Evolutionary conservation across 2,113 vertebrate species (phyloP).

Genomic region (Axis porcinus): DNA sequence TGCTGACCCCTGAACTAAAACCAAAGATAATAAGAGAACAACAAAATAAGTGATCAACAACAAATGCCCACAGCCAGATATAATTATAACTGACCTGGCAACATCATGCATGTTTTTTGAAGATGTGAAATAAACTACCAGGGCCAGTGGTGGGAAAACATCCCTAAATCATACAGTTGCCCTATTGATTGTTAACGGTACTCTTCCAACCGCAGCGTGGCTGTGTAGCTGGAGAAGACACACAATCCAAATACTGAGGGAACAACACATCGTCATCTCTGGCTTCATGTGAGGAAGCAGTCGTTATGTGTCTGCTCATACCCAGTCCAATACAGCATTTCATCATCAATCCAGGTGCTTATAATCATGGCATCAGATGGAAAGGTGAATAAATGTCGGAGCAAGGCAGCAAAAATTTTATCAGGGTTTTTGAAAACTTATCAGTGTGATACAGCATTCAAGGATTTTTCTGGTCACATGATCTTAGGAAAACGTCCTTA

Average conservation of each 20-base stretch:
- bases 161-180: neutral
- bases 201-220: neutral
- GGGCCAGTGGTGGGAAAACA: neutral
- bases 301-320: fast-evolving
- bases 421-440: neutral
- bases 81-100: neutral
- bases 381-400: neutral
- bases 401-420: neutral
- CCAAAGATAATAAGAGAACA: neutral
- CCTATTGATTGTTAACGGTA: neutral
- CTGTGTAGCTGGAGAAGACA: neutral
- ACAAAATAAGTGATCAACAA: neutral
- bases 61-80: neutral
- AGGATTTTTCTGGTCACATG: neutral
- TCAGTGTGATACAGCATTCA: neutral
- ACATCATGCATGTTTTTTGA: neutral
- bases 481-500: neutral
- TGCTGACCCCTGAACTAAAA: neutral
- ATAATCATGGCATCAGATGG: neutral
- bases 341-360: too few relatives aligned
- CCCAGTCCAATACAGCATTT: fast-evolving
- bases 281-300: neutral
- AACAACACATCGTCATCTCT: neutral
- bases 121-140: neutral
- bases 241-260: neutral